Evolutionary conservation across 2,113 vertebrate genomes (phyloP), one percentile per base, ranked within the genome.

Genomic region (Calcarius ornatus): DNA sequence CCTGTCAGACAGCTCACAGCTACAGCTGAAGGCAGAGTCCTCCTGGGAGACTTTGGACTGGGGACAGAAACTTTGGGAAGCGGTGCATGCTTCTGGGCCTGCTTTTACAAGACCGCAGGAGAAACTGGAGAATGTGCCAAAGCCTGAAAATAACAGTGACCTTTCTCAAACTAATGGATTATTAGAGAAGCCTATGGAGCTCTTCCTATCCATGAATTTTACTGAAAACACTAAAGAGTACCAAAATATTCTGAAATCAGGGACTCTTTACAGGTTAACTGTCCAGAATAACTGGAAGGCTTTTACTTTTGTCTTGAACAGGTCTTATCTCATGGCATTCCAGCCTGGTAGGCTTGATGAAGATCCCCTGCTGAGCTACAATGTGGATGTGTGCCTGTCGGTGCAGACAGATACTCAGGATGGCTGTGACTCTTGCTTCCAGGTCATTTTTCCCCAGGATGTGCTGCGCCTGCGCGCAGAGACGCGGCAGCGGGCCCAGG

Each of bases 11-110:
- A 98, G 98, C 96, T 99, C 98, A 1, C 98, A 98, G 25, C 97
- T 99, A 16, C 99, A 99, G 92, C 97, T 99, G 61, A 99, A 98
- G 79, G 98, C 98, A 0, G 95, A 98, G 90, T 99, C 97, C 45
- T 98, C 99, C 0, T 98, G 99, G 99, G 99, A 99, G 89, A 99
- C 99, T 66, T 90, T 98, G 96, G 99, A 99, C 90, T 99, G 99
- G 99, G 98, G 98, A 9, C 97, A 98, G 91, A 97, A 99, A 61
- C 98, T 99, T n/a, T 99, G 98, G 99, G 98, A 99, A 92, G 98
- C 94, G 0, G 98, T 99, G 37, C 98, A 98, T 45, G 97, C 98
- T 3, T 93, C 98, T 7, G 77, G 93, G 51, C 97, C 98, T 61
- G 92, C 97, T 75, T 97, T 96, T 37, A 28, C 96, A 14, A 96